phyloP scores from a whole-genome alignment of 2,797 vertebrate genomes.

The Morus bassanus region DNA sequence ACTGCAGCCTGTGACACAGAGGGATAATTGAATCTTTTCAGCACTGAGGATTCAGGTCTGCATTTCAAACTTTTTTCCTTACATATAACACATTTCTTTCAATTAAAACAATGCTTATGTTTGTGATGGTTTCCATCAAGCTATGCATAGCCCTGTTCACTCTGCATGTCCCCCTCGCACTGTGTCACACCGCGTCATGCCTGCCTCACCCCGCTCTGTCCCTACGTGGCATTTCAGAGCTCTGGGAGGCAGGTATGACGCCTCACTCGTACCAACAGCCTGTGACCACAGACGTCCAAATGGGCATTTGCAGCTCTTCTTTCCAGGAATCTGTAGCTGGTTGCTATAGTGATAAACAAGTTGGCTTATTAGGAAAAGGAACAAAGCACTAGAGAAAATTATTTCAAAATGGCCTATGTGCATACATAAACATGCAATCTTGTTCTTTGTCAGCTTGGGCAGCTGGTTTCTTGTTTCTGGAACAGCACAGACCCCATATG shows the following conservation, averaged over 20 bases:
- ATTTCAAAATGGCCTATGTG: slow-evolving; percentile 20
- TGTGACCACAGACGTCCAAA: neutral
- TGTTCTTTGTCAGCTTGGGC: neutral
- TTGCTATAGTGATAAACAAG: slow-evolving; percentile 66
- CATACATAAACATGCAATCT: slow-evolving; percentile 3
- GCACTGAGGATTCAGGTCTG: neutral
- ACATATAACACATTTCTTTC: rapidly evolving
- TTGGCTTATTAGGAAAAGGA: slow-evolving; percentile 46
- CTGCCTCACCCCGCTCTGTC: neutral
- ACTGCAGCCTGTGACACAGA: neutral
- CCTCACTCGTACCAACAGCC: neutral
- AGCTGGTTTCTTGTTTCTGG: neutral
- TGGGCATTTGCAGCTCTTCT: neutral
- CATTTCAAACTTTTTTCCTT: neutral
- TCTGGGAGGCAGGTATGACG: neutral
- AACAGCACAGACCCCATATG: neutral
- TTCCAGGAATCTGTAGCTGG: slow-evolving; percentile 13
- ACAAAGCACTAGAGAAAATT: slow-evolving; percentile 47
- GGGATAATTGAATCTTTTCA: neutral
- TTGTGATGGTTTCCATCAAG: neutral
- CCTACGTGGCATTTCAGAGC: neutral
- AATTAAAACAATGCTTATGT: neutral
- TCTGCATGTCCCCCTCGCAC: neutral
- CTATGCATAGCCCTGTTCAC: neutral
- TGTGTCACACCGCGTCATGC: rapidly evolving